Base-by-base conservation (phyloP, 2,888 invertebrate species). In the Chymomyza fuscimana region DNA sequence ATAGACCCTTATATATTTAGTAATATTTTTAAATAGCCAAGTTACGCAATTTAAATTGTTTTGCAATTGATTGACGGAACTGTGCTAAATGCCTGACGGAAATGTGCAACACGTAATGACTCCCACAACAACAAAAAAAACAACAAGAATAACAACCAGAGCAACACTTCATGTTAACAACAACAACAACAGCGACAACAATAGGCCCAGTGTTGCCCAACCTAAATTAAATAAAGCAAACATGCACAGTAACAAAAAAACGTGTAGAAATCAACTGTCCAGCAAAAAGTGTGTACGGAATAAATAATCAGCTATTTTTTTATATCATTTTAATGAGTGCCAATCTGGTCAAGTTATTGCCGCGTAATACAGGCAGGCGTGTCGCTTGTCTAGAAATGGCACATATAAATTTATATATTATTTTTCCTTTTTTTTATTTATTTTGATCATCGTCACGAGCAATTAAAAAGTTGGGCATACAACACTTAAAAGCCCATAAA, bases 61-160 rank as follows among this genome's bases (percentile, higher is more conserved):
- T 79, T 79, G 65, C 69, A 67, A 67, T 65, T 82, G 79, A 84
- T 84, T 84, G 84, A 84, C 86, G 79, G 85, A 81, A 80, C 80
- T 84, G 86, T 84, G 86, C 84, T 84, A 75, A 67, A 36, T 32
- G 25, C 29, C 15, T 15, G 16, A 40, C 32, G 16, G 70, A 70
- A 81, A 72, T 77, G 72, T 70, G 69, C 77, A 58, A 59, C 22
- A 59, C 59, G 29, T 32, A 15, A 50, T 29, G 63, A 63, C 50
- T 25, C 25, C 50, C 25, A 46, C 15, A 29, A 22, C 15, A 29
- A 22, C 50, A 50, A 51, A 10, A 25, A 63, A 25, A 50, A 51
- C 32, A 32, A 32, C 7, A 9, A 9, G 32, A 32, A 25, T 25
- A 25, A 25, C 58, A 75, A 80, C 80, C 12, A 54, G 15, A 54